A percentile compares a stretch with the other conserved stretches of the same genome.
Evolutionary conservation across 2,888 invertebrate species (phyloP).

Genomic region (Maniola hyperantus): DNA sequence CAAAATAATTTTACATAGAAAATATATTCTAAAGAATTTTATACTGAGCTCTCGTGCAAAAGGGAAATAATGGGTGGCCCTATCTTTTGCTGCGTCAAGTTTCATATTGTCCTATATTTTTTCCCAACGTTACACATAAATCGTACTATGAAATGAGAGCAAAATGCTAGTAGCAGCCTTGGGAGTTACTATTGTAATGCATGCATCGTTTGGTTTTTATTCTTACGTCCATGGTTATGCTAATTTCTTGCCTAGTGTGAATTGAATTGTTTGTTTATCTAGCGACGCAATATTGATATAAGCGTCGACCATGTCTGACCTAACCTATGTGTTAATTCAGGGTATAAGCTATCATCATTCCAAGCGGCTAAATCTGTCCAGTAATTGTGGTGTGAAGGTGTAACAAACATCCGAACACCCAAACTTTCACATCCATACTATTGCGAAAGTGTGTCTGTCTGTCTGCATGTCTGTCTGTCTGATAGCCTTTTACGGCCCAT

Average conservation of each 20-base stretch:
- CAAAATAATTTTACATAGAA: slow-evolving; percentile 25
- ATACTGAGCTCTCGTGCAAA: slow-evolving; percentile 19
- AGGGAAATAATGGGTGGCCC: slow-evolving; percentile 21
- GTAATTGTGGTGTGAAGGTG: too few species aligned
- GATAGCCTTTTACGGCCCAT: too few species aligned
- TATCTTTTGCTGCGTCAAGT: slow-evolving; percentile 26
- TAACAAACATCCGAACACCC: too few species aligned
- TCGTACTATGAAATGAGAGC: slow-evolving; percentile 14
- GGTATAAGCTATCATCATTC: too few species aligned
- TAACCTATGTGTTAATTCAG: too few species aligned
- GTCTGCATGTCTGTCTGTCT: too few species aligned
- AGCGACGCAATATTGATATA: neutral
- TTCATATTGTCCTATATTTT: slow-evolving; percentile 21
- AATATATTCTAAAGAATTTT: slow-evolving; percentile 27
- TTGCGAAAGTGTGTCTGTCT: too few species aligned
- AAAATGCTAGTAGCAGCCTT: neutral
- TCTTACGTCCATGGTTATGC: neutral
- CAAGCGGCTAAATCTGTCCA: too few species aligned
- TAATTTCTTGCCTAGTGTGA: neutral
- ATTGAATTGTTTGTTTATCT: neutral
- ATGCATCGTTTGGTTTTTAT: neutral
- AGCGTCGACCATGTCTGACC: too few species aligned
- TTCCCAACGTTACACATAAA: slow-evolving; percentile 14
- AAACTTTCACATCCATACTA: too few species aligned
- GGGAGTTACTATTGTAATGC: neutral